Percentiles rank a stretch among this genome's conserved stretches.
Evolutionary conservation across 2,797 vertebrate genomes (phyloP).

Genomic region (Harpagifer antarcticus): DNA sequence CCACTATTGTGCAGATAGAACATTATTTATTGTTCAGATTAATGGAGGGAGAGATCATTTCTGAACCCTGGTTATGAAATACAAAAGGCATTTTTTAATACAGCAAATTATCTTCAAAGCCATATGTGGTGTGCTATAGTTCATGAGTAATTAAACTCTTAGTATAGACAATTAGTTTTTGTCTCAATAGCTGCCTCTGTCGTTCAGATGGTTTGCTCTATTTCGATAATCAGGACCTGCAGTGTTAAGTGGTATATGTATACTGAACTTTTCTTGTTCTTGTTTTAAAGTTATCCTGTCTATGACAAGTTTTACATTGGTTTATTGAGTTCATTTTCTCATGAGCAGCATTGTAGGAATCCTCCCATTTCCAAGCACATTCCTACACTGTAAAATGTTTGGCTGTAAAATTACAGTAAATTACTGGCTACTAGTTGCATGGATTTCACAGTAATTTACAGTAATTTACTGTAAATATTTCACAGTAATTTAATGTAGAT

Average conservation of each 20-base stretch:
- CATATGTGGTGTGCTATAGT: background rate
- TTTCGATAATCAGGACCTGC: background rate
- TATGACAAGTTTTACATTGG: background rate
- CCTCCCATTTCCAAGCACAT: background rate
- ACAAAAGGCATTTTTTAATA: background rate
- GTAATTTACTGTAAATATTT: too few species aligned
- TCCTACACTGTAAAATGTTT: background rate
- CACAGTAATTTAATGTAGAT: too few species aligned
- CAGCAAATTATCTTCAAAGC: background rate
- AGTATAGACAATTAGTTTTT: conserved; percentile 15
- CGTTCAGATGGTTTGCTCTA: background rate
- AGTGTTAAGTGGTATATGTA: background rate
- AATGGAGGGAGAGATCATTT: background rate
- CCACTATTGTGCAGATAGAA: background rate
- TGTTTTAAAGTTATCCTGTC: background rate
- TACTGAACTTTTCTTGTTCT: background rate
- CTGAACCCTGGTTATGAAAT: conserved; percentile 5
- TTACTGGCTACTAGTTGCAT: too few species aligned
- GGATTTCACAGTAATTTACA: too few species aligned
- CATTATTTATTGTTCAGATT: too few species aligned
- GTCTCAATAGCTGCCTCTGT: background rate
- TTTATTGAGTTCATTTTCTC: background rate
- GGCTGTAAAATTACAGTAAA: too few species aligned
- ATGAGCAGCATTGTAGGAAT: background rate
- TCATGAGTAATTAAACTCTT: conserved; percentile 19